Percentiles rank a stretch among this genome's conserved stretches.
Conservation (phyloP, 2,888 invertebrate species). For the Saturnia pavonia region DNA sequence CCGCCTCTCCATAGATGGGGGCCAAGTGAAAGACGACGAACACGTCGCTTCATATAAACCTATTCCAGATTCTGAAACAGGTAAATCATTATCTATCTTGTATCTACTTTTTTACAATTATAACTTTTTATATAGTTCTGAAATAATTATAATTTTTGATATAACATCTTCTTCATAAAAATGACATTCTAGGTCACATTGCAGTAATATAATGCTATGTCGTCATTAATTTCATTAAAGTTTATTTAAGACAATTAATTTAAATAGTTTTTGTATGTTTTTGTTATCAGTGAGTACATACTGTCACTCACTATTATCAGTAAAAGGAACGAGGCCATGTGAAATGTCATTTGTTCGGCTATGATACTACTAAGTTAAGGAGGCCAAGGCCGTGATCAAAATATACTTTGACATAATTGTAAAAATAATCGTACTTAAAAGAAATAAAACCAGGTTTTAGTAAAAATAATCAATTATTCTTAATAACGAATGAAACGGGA, state of each 20-base stretch:
- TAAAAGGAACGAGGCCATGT: slow-evolving; percentile 29
- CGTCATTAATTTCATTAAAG: not conserved
- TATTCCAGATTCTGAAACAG: slow-evolving; percentile 82
- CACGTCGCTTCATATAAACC: slow-evolving; percentile 79
- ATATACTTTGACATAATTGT: not conserved
- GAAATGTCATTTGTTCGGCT: slow-evolving; percentile 45
- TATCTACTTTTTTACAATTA: not conserved
- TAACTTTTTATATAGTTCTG: not conserved
- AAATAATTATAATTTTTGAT: not conserved
- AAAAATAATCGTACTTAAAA: not conserved
- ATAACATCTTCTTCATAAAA: not conserved
- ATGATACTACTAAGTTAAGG: slow-evolving; percentile 36
- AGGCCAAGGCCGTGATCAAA: slow-evolving; percentile 15
- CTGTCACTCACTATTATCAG: slow-evolving; percentile 26
- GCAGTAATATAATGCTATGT: not conserved
- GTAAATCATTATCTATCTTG: slow-evolving; percentile 46
- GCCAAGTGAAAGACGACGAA: slow-evolving; percentile 76
- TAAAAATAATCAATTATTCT: not conserved
- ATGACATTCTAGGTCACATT: not conserved
- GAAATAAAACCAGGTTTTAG: not conserved
- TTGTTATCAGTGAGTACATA: not conserved
- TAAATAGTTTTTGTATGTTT: not conserved
- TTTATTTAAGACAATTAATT: not conserved
- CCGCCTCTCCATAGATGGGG: slow-evolving; percentile 71
- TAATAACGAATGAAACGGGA: not conserved